Evolutionary conservation across 2,797 vertebrate genomes (phyloP).

Genomic region (Sebastes umbrosus): DNA sequence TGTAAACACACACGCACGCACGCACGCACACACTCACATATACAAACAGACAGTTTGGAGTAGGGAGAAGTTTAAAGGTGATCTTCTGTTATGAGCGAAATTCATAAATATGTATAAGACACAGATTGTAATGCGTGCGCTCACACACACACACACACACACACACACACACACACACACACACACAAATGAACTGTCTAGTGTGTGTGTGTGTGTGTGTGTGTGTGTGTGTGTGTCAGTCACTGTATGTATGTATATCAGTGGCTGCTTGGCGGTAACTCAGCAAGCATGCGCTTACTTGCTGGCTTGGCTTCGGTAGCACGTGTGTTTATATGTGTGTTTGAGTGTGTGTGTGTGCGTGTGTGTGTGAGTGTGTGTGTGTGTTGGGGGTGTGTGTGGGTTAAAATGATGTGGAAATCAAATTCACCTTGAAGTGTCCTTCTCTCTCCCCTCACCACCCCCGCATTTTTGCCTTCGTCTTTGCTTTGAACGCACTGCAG

Average conservation of each 20-base stretch:
- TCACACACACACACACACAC: not conserved
- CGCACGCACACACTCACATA: not conserved
- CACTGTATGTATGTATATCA: conserved; percentile 5
- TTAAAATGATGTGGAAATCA: conserved; percentile 89
- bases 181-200: conserved; percentile 12
- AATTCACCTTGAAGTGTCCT: conserved; percentile 91
- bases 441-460: conserved; percentile 68
- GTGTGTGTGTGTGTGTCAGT: conserved; percentile 1
- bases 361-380: conserved; percentile 2
- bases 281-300: conserved; percentile 82
- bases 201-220: not conserved
- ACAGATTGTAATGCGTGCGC: conserved; percentile 18
- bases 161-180: not conserved
- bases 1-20: conserved; percentile 48
- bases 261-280: conserved; percentile 50
- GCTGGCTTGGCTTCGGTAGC: conserved; percentile 39
- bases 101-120: conserved; percentile 68
- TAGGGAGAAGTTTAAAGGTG: conserved; percentile 63
- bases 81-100: conserved; percentile 59
- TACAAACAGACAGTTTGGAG: conserved; percentile 56
- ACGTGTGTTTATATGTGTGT: conserved; percentile 14
- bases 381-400: conserved; percentile 6
- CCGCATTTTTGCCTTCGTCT: conserved; percentile 74
- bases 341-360: conserved; percentile 10
- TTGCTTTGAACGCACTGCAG: conserved; percentile 83